A percentile compares a stretch with the other conserved stretches of the same genome.
phyloP scores from a whole-genome alignment of 1,140 invertebrate species.

The Galendromus occidentalis region DNA sequence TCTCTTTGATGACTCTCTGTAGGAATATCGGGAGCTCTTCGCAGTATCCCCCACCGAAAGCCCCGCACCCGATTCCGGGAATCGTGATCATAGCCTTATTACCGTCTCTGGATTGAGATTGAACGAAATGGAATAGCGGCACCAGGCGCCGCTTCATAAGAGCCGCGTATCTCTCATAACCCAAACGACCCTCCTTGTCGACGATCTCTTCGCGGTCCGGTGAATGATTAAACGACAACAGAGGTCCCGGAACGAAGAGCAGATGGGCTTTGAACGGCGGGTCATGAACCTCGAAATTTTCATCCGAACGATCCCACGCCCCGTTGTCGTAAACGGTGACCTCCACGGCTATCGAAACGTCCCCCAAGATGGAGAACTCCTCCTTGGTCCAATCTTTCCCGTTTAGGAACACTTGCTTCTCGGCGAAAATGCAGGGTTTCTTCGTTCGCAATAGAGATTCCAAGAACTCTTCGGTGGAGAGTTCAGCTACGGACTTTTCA shows the following conservation, averaged over 20 bases:
- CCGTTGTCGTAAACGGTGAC: constrained; percentile 3
- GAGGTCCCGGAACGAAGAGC: constrained; percentile 1
- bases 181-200: background rate
- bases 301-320: background rate
- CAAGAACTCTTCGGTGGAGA: background rate
- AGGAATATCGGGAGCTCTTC: background rate
- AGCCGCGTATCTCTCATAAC: background rate
- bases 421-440: background rate
- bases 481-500: background rate
- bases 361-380: background rate
- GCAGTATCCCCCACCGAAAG: background rate
- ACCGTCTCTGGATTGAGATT: background rate
- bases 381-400: background rate
- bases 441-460: background rate
- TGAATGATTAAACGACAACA: background rate
- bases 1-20: background rate
- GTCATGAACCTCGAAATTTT: background rate
- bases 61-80: background rate
- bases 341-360: background rate
- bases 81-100: background rate
- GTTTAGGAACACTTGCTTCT: background rate
- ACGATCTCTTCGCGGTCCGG: background rate
- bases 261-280: background rate
- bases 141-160: background rate
- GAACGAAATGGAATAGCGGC: background rate